Percentiles rank a stretch among this genome's conserved stretches.
Evolutionary conservation across 2,888 invertebrate genomes (phyloP).

Genomic region (Agrypnus murinus): DNA sequence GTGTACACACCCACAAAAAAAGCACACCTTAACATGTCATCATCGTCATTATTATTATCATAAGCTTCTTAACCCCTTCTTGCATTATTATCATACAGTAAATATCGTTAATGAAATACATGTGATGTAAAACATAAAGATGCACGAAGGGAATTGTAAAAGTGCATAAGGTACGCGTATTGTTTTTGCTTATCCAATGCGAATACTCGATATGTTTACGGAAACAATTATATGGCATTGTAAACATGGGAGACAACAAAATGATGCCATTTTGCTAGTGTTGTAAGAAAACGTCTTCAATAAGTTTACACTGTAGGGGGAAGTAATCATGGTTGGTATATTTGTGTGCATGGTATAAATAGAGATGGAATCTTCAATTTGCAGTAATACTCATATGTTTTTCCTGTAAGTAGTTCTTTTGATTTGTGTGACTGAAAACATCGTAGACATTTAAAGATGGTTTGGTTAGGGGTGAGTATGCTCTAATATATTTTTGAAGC

Average conservation of each 20-base stretch:
- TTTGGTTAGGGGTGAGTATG: slow-evolving; percentile 41
- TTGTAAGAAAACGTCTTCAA: slow-evolving; percentile 65
- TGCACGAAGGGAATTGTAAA: slow-evolving; percentile 55
- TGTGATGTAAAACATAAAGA: slow-evolving; percentile 50
- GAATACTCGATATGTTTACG: slow-evolving; percentile 52
- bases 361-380: slow-evolving; percentile 48
- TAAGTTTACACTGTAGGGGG: slow-evolving; percentile 63
- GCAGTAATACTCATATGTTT: slow-evolving; percentile 40
- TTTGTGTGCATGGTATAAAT: slow-evolving; percentile 52
- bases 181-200: slow-evolving; percentile 56
- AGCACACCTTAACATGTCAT: slow-evolving; percentile 13
- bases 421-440: slow-evolving; percentile 34
- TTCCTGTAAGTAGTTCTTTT: slow-evolving; percentile 34
- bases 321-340: slow-evolving; percentile 52
- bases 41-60: slow-evolving; percentile 38
- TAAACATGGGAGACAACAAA: slow-evolving; percentile 58
- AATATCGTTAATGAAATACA: slow-evolving; percentile 55
- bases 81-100: slow-evolving; percentile 48
- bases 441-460: slow-evolving; percentile 33
- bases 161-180: slow-evolving; percentile 57
- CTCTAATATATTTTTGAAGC: too few species aligned
- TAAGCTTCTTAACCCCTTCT: slow-evolving; percentile 9
- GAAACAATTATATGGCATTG: slow-evolving; percentile 57
- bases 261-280: slow-evolving; percentile 67
- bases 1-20: slow-evolving; percentile 27